Percentiles rank a stretch among this genome's conserved stretches.
phyloP scores from a whole-genome alignment of 2,888 invertebrate species.

The Oscheius sp. region DNA sequence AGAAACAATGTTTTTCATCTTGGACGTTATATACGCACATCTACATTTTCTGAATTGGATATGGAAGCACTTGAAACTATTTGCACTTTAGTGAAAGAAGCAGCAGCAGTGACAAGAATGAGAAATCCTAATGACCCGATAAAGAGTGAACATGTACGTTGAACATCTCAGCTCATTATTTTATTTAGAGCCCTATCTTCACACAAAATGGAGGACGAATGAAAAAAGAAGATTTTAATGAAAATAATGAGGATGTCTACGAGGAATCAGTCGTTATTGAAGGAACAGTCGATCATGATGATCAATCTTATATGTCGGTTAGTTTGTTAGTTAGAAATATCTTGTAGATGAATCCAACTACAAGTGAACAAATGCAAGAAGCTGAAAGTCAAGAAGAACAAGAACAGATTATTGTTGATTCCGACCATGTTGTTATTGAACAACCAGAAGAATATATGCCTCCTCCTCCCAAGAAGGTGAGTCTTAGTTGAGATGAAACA shows the following conservation, averaged over 20 bases:
- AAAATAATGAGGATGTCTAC: background rate
- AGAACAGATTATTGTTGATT: slow-evolving; percentile 14
- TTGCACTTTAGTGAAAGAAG: background rate
- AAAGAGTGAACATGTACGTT: background rate
- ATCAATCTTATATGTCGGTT: background rate
- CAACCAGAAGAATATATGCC: background rate
- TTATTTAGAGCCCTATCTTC: background rate
- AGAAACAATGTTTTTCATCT: slow-evolving; percentile 24
- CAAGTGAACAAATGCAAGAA: background rate
- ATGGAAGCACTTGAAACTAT: slow-evolving; percentile 6
- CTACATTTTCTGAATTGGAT: slow-evolving; percentile 15
- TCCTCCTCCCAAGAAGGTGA: slow-evolving; percentile 11
- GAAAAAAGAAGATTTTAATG: background rate
- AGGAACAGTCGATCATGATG: background rate
- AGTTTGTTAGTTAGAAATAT: background rate
- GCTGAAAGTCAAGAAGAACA: slow-evolving; percentile 3
- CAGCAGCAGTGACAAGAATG: slow-evolving; percentile 1
- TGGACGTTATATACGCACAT: slow-evolving; percentile 22
- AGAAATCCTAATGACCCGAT: background rate
- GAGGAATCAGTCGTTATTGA: background rate
- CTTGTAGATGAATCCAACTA: background rate
- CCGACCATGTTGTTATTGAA: too few relatives aligned
- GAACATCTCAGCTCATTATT: background rate
- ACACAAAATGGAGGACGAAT: background rate
- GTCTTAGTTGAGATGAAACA: background rate